phyloP scores from a whole-genome alignment of 37 sponge, comb jelly and placozoan genomes.

The Crambe crambe region DNA sequence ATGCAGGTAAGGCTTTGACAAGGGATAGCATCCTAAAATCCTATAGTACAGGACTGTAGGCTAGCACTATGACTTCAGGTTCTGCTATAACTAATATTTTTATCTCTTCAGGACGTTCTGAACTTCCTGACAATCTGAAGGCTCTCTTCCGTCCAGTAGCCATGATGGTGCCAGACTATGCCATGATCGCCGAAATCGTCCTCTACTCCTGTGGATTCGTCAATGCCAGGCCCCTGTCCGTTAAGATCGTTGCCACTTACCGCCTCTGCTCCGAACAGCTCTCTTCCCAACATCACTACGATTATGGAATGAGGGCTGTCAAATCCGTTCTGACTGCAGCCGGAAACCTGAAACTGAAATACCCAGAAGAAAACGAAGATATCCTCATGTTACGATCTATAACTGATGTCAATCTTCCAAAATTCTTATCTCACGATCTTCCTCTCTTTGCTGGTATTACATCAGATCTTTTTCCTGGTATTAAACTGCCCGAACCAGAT shows the following conservation, averaged over 20 bases:
- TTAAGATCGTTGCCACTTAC: conserved; percentile 99
- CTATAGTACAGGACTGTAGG: too few species aligned
- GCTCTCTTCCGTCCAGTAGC: conserved; percentile 99
- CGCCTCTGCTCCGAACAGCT: conserved; percentile 99
- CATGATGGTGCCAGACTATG: conserved; percentile 99
- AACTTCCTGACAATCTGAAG: conserved; percentile 98
- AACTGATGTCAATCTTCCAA: conserved; percentile 96
- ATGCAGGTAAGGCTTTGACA: conserved; percentile 92
- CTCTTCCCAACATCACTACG: conserved; percentile 98
- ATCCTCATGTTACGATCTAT: conserved; percentile 95
- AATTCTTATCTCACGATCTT: conserved; percentile 95
- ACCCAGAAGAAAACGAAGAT: conserved; percentile 97
- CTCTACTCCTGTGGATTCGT: conserved; percentile 99
- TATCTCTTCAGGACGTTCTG: conserved; percentile 83
- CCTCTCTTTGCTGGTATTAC: conserved; percentile 97
- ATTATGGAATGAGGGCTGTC: conserved; percentile 99
- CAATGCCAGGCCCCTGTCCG: conserved; percentile 96
- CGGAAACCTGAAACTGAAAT: conserved; percentile 97
- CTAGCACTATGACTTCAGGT: too few species aligned
- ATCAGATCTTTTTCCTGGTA: conserved; percentile 97
- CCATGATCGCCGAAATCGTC: conserved; percentile 98
- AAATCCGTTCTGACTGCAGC: conserved; percentile 99
- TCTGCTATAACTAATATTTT: too few species aligned
- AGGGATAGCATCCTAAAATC: too few species aligned
- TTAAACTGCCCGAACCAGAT: conserved; percentile 94